Conservation (phyloP, 2,797 vertebrate genomes). For the Melanotaenia nigrans region DNA sequence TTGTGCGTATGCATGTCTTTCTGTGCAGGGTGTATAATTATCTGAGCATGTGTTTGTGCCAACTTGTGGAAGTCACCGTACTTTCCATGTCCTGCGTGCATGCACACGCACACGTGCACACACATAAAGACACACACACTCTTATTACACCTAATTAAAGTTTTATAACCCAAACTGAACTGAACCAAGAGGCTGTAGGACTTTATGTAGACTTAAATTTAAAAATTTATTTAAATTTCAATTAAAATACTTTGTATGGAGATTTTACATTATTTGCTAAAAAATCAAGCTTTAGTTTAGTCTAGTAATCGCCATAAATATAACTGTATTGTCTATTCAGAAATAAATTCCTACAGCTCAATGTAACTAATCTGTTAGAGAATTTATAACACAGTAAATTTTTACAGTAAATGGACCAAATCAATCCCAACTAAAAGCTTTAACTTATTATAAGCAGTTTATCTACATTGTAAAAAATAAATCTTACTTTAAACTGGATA, state of each 20-base stretch:
- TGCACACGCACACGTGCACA: not conserved
- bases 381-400: too few relatives aligned
- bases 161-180: too few relatives aligned
- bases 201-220: too few relatives aligned
- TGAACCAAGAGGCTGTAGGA: too few relatives aligned
- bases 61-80: constrained; percentile 77
- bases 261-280: not conserved
- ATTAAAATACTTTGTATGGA: too few relatives aligned
- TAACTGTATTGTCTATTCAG: not conserved
- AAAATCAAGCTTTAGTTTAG: not conserved
- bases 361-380: not conserved
- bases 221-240: too few relatives aligned
- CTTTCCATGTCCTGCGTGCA: constrained; percentile 70
- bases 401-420: not conserved
- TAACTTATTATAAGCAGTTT: constrained; percentile 1
- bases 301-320: not conserved
- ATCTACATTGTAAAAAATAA: not conserved
- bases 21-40: constrained; percentile 72
- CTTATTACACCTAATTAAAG: too few relatives aligned
- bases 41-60: constrained; percentile 72
- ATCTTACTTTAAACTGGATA: not conserved
- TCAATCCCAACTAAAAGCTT: not conserved
- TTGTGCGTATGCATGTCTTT: constrained; percentile 29
- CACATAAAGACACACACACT: not conserved
- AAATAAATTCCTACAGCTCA: not conserved